Evolutionary conservation across 2,113 vertebrate species (phyloP).

Genomic region (Trinectes maculatus): DNA sequence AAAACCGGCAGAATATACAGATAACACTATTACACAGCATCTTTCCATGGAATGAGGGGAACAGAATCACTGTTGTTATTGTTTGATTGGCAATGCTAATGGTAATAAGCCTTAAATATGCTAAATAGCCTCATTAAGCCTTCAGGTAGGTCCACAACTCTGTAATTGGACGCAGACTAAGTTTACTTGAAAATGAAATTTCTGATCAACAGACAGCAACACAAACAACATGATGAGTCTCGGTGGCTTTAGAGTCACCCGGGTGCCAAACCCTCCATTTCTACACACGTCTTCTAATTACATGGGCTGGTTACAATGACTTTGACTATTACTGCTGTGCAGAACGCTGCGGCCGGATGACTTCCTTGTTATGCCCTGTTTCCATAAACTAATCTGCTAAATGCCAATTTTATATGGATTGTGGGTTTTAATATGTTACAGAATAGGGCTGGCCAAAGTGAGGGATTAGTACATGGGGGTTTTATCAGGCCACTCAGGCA

Average conservation of each 20-base stretch:
- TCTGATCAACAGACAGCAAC: background rate
- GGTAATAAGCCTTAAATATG: background rate
- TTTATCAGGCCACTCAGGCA: conserved; percentile 48
- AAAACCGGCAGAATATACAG: no score
- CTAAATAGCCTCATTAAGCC: background rate
- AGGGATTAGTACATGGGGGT: conserved; percentile 45
- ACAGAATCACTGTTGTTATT: no score
- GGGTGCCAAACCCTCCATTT: conserved; percentile 4
- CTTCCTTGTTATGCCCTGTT: conserved; percentile 42
- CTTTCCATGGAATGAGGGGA: no score
- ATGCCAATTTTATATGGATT: conserved; percentile 53
- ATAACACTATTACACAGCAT: no score
- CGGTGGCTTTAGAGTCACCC: background rate
- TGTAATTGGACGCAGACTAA: background rate
- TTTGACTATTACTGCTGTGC: conserved; percentile 19
- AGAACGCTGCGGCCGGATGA: conserved; percentile 7
- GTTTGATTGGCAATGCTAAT: no score
- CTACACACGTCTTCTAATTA: conserved; percentile 22
- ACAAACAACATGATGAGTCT: background rate
- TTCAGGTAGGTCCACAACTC: background rate
- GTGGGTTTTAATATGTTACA: conserved; percentile 61
- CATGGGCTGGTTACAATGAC: conserved; percentile 20
- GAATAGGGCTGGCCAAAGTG: conserved; percentile 38
- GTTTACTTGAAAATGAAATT: no score
- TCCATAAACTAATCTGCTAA: conserved; percentile 47